Evolutionary conservation across 2,797 vertebrate genomes (phyloP), one percentile per base, ranked within the genome.

Genomic region (Argyrosomus regius): DNA sequence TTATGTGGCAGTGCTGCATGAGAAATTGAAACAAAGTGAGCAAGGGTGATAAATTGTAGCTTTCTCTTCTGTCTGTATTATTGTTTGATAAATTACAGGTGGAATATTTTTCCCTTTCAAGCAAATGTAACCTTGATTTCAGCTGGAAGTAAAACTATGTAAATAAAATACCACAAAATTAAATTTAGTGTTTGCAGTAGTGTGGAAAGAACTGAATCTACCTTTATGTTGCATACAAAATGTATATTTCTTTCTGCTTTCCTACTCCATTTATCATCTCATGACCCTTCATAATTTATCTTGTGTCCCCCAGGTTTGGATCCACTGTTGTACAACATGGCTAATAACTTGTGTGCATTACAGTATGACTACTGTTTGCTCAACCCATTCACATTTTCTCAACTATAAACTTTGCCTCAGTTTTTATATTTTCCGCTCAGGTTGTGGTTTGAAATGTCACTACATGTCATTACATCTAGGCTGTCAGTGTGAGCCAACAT

Each of bases 321-420:
- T 3, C 14, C 20, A 4, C 22, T 56, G 3, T 14, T 76, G 10
- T 50, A 45, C 14, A 28, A 20, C 10, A 24, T 64, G 20, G 59
- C 18, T 53, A 17, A 16, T 46, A 35, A 17, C 53, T 11, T 11
- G 6, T 41, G 50, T 66, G 2, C 22, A 22, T 22, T 26, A 50
- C 24, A 56, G 0, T 61, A 35, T 58, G 35, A 72, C 18, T 28
- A 45, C 26, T 58, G 16, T 77, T 59, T 71, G 48, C 5, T 73
- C 63, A 57, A 20, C 7, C 26, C 12, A 59, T 24, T 58, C 45
- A 68, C 22, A 24, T 75, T 41, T 56, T 24, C 26, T 66, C 18
- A 61, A 39, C 31, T 56, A 8, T 12, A 24, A 26, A 54, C 49
- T 35, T n/a, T 45, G 35, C 46, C n/a, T 50, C 17, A 24, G 46